Base-by-base conservation (phyloP, 2,113 vertebrate genomes). In the Corythornis vintsioides region DNA sequence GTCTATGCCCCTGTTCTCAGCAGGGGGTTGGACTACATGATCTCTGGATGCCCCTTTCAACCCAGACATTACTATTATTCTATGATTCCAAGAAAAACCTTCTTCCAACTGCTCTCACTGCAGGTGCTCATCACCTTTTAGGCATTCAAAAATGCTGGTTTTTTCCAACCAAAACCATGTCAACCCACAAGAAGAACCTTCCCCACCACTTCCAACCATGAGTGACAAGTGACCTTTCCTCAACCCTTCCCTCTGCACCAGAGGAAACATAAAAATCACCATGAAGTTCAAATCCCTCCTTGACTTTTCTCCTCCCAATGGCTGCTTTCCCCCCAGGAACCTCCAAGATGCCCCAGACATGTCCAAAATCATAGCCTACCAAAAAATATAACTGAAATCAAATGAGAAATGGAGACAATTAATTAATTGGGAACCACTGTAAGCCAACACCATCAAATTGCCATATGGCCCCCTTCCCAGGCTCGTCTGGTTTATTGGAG, bases 401-500 rank as follows among this genome's bases (percentile, higher is more conserved):
- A 50, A 9, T 1, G 8, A 59, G 33, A 35, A 88, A 40, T 0
- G 0, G 50, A 53, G 29, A 12, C 26, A 57, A 72, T 42, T 6
- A 19, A 83, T 33, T 19, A 47, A 56, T 0, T 17, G 15, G 59
- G 67, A 85, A 45, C 16, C 1, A 0, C 25, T 20, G 15, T 3
- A 72, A 60, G 71, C 28, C 76, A 67, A 42, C 57, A 29, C 38
- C 5, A 48, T 9, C 40, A 18, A 6, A 50, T 25, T 5, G 8
- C 18, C 6, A 0, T 0, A 1, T 2, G 38, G 19, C 20, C 2
- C 0, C 38, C 33, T 2, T 10, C 6, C 33, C 7, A 4, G 42
- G 3, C 25, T 0, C 0, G 2, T 65, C 9, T 63, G 63, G 5
- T 67, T 55, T 13, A 3, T 4, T 5, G 2, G 3, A 0, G 2